Conservation (phyloP, 1,140 invertebrate species). For the Drosophila biarmipes region DNA sequence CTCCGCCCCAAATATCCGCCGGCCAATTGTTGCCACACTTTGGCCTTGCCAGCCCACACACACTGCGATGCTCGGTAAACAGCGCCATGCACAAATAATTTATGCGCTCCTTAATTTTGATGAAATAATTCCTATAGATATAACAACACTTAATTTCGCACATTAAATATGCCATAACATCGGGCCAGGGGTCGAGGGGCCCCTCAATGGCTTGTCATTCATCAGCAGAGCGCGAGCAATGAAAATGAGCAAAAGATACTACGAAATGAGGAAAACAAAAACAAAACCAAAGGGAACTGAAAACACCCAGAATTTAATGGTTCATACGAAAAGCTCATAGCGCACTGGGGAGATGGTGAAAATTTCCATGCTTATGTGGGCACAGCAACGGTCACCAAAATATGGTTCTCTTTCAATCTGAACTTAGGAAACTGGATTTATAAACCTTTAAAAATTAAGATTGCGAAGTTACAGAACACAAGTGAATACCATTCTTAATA, state of each 20-base stretch:
- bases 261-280: conserved; percentile 53
- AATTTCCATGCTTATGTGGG: conserved; percentile 9
- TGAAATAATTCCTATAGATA: conserved; percentile 78
- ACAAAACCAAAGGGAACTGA: conserved; percentile 30
- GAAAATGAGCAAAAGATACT: conserved; percentile 61
- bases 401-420: background rate
- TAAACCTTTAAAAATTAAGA: too few relatives aligned
- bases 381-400: conserved; percentile 3
- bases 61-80: conserved; percentile 18
- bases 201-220: conserved; percentile 75
- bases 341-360: conserved; percentile 28
- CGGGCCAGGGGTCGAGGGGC: conserved; percentile 5
- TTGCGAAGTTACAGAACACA: too few relatives aligned
- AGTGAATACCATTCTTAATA: too few relatives aligned
- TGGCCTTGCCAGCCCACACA: conserved; percentile 41
- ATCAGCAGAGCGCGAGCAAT: conserved; percentile 66
- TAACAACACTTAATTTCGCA: conserved; percentile 80
- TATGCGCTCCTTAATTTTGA: conserved; percentile 80
- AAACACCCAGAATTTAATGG: conserved; percentile 65
- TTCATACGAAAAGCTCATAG: conserved; percentile 59
- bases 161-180: conserved; percentile 76
- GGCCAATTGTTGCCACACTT: conserved; percentile 44
- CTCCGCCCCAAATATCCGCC: conserved; percentile 18
- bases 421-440: background rate
- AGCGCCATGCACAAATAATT: conserved; percentile 59